phyloP scores from a whole-genome alignment of 2,888 invertebrate species.

The Meliscaeva auricollis region DNA sequence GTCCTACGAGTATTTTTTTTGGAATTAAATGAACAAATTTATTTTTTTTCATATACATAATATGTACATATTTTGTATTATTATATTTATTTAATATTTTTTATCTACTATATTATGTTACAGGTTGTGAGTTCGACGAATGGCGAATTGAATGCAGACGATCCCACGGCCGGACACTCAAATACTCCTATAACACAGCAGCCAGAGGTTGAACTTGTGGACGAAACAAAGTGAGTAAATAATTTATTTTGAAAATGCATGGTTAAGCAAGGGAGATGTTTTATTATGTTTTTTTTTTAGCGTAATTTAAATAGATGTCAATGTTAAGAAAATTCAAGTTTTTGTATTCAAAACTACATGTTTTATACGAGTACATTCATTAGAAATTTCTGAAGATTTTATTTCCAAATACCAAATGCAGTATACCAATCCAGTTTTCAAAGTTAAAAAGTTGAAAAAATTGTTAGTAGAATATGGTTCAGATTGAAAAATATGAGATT shows the following conservation, averaged over 20 bases:
- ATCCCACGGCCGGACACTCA: slow-evolving; percentile 98
- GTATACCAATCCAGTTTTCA: no score
- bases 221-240: slow-evolving; percentile 97
- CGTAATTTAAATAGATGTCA: no score
- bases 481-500: no score
- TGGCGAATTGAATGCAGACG: slow-evolving; percentile 97
- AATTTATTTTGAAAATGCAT: slow-evolving; percentile 1
- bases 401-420: no score
- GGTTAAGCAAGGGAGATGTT: slow-evolving; percentile 63
- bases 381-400: no score
- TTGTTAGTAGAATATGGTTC: no score
- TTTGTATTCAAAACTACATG: no score
- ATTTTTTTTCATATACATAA: neutral
- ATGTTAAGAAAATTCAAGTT: no score
- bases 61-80: neutral
- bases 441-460: no score
- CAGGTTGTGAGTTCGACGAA: slow-evolving; percentile 99
- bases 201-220: slow-evolving; percentile 97
- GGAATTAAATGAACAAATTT: neutral
- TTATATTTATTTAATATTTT: slow-evolving; percentile 35
- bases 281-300: neutral
- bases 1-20: slow-evolving; percentile 27
- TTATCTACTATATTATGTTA: slow-evolving; percentile 69
- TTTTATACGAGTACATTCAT: no score
- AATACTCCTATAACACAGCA: slow-evolving; percentile 98